phyloP scores from a whole-genome alignment of 2,888 invertebrate genomes.

The Drosophila testacea region DNA sequence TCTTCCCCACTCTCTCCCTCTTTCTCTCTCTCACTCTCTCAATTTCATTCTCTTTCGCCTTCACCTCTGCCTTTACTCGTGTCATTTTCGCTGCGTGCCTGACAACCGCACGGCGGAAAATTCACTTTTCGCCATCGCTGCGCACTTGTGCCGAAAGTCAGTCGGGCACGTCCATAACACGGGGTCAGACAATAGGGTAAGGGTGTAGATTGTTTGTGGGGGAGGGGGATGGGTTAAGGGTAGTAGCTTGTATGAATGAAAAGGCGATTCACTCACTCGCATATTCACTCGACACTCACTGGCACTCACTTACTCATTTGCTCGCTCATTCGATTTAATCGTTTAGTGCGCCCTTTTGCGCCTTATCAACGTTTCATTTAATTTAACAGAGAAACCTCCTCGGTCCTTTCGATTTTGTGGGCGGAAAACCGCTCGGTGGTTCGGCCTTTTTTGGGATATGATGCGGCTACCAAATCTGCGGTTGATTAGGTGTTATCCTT shows the following conservation, averaged over 20 bases:
- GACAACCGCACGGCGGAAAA: conserved; percentile 79
- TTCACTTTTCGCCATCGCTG: conserved; percentile 82
- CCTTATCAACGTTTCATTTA: conserved; percentile 82
- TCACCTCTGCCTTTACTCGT: conserved; percentile 14
- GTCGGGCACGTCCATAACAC: conserved; percentile 73
- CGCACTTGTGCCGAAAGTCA: conserved; percentile 82
- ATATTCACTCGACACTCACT: not conserved
- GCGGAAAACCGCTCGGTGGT: conserved; percentile 25
- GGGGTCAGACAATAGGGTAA: conserved; percentile 26
- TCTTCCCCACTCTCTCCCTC: not conserved
- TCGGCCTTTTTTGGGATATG: conserved; percentile 36
- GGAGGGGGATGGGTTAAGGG: conserved; percentile 12
- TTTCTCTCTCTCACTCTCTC: not conserved
- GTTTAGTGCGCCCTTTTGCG: conserved; percentile 81
- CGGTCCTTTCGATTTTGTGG: conserved; percentile 59
- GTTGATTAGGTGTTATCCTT: conserved; percentile 81
- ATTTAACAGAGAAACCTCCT: conserved; percentile 62
- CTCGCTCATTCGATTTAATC: conserved; percentile 79
- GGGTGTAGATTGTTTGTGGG: not conserved
- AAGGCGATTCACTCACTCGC: conserved; percentile 37
- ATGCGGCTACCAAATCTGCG: conserved; percentile 58
- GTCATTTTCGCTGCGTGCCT: conserved; percentile 66
- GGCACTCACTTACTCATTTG: conserved; percentile 70
- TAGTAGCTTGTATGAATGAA: conserved; percentile 36
- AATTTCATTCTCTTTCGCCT: not conserved